These are phyloP conservation scores for Chloroceryle aenea DNA, from an alignment of 2,113 vertebrate species.

Conservation along the genomic window DNA sequence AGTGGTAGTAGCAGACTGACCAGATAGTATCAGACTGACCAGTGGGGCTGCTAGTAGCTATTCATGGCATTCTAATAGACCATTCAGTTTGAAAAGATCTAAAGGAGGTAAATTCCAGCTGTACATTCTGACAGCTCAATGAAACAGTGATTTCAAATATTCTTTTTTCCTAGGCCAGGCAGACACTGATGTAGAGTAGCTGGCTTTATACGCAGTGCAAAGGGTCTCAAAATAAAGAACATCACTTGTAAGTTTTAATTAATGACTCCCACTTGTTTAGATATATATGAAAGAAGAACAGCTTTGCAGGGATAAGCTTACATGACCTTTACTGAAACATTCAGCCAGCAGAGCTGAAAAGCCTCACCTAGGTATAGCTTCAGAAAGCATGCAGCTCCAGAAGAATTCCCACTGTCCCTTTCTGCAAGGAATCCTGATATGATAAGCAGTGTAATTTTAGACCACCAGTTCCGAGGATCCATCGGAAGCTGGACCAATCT, in stretches of 20 bases:
- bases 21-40: neutral
- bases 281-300: neutral
- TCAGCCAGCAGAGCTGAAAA: neutral
- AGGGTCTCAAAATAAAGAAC: neutral
- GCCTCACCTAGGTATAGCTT: rapidly evolving
- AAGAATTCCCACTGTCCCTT: neutral
- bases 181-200: neutral
- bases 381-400: neutral
- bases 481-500: neutral
- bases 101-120: neutral
- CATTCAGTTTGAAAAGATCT: neutral
- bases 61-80: neutral
- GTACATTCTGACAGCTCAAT: neutral
- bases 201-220: neutral
- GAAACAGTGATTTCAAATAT: neutral
- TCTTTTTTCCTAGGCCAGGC: neutral
- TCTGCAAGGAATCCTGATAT: neutral
- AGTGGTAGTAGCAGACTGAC: no score
- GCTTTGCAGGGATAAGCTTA: neutral
- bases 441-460: neutral
- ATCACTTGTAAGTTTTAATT: neutral
- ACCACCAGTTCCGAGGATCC: neutral
- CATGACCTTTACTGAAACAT: neutral
- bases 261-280: neutral
- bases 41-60: neutral